Evolutionary conservation across 2,888 invertebrate species (phyloP).

Genomic region (Ceraclea dissimilis): DNA sequence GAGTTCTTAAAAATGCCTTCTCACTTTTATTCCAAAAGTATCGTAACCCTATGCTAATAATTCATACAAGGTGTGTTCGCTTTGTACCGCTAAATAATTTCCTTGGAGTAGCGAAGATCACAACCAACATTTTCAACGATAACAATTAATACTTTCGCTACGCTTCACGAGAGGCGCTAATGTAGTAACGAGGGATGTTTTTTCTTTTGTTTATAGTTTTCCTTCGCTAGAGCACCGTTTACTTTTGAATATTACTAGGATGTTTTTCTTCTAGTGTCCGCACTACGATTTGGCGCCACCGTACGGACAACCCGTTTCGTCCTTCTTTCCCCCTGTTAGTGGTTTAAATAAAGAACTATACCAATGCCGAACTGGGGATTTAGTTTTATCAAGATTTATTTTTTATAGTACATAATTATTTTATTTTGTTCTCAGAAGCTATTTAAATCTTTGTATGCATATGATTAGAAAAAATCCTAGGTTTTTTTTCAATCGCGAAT

Average conservation of each 20-base stretch:
- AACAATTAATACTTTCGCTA: constrained; percentile 13
- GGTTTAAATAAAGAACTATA: constrained; percentile 20
- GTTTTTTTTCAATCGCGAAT: no score
- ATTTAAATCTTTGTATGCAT: no score
- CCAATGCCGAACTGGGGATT: constrained; percentile 20
- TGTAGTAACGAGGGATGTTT: neutral
- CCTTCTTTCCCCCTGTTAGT: constrained; percentile 6
- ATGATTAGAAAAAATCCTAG: no score
- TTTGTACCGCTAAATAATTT: neutral
- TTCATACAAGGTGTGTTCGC: neutral
- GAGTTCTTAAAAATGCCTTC: no score
- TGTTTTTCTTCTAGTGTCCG: no score
- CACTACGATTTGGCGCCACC: constrained; percentile 11
- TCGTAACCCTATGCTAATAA: no score
- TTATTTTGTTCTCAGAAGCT: no score
- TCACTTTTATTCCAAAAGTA: no score
- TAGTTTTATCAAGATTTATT: neutral
- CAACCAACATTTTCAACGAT: no score
- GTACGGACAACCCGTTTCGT: constrained; percentile 9
- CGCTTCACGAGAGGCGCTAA: constrained; percentile 9
- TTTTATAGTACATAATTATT: neutral
- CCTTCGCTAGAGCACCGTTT: constrained; percentile 14
- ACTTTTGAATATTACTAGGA: constrained; percentile 10
- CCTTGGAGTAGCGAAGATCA: neutral
- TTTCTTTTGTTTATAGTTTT: neutral